Evolutionary conservation across 2,797 vertebrate species (phyloP).

Genomic region (Sebastes glaucus): DNA sequence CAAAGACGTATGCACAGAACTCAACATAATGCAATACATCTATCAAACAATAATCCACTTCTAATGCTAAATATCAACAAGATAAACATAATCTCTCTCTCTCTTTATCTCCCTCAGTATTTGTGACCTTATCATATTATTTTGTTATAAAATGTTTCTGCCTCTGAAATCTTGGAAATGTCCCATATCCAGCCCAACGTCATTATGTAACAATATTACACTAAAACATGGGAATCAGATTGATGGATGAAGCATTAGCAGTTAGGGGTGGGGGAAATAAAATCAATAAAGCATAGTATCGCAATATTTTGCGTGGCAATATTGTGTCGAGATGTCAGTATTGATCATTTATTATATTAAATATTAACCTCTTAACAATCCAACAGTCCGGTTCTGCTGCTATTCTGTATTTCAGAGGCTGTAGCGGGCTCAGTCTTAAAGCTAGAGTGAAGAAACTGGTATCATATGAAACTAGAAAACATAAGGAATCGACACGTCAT

Average conservation of each 20-base stretch:
- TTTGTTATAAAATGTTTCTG: constrained; percentile 29
- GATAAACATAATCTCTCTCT: constrained; percentile 55
- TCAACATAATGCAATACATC: constrained; percentile 63
- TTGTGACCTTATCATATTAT: constrained; percentile 21
- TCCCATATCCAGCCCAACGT: not conserved
- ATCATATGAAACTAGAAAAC: too few species aligned
- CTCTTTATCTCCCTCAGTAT: constrained; percentile 33
- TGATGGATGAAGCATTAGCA: not conserved
- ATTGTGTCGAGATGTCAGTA: too few species aligned
- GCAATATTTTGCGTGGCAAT: too few species aligned
- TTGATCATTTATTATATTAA: too few species aligned
- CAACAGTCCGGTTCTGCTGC: too few species aligned
- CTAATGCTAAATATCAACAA: constrained; percentile 70
- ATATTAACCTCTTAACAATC: too few species aligned
- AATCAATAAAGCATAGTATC: too few species aligned
- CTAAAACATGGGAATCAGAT: not conserved
- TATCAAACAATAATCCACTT: constrained; percentile 75
- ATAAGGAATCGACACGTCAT: too few species aligned
- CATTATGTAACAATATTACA: constrained; percentile 44
- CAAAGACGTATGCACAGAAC: constrained; percentile 63
- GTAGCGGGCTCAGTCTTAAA: too few species aligned
- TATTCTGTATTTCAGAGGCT: too few species aligned
- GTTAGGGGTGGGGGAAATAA: too few species aligned
- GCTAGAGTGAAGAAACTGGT: too few species aligned
- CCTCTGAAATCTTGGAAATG: constrained; percentile 17